These are phyloP conservation scores for Arctopsyche grandis DNA, from an alignment of 1,140 invertebrate genomes.

Conservation along the genomic window DNA sequence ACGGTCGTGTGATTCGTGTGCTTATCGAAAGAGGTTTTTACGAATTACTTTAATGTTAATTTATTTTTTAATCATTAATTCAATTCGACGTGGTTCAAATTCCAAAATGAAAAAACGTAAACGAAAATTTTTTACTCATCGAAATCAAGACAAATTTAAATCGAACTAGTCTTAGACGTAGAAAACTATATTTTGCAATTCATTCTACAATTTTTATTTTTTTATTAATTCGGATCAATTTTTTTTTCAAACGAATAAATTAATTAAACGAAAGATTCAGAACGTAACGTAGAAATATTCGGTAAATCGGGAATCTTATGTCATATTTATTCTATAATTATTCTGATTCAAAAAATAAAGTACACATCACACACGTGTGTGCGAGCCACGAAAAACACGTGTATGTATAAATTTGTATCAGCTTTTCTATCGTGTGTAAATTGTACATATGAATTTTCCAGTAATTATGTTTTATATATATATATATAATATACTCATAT, in stretches of 20 bases:
- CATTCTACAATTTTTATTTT: conserved; percentile 1
- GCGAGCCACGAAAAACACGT: conserved; percentile 2
- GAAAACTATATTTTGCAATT: conserved; percentile 17
- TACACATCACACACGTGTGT: conserved; percentile 12
- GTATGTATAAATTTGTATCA: conserved; percentile 1
- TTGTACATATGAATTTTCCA: conserved; percentile 18
- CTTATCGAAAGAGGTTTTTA: no score
- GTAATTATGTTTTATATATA: conserved; percentile 7
- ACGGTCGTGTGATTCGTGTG: no score
- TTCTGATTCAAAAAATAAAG: conserved; percentile 8
- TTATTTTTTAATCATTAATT: no score
- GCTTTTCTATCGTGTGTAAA: not conserved
- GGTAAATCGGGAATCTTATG: no score
- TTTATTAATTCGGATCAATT: conserved; percentile 23
- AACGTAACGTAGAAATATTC: no score
- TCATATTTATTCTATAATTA: not conserved
- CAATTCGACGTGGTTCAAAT: no score
- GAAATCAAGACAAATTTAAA: no score
- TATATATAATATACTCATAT: not conserved
- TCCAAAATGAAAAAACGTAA: not conserved
- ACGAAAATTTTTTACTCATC: not conserved
- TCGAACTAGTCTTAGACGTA: conserved; percentile 25
- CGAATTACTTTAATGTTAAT: no score
- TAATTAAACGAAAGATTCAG: no score
- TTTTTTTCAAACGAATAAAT: conserved; percentile 16